Conservation (phyloP, 2,113 vertebrate genomes). For the Acanthisitta chloris region DNA sequence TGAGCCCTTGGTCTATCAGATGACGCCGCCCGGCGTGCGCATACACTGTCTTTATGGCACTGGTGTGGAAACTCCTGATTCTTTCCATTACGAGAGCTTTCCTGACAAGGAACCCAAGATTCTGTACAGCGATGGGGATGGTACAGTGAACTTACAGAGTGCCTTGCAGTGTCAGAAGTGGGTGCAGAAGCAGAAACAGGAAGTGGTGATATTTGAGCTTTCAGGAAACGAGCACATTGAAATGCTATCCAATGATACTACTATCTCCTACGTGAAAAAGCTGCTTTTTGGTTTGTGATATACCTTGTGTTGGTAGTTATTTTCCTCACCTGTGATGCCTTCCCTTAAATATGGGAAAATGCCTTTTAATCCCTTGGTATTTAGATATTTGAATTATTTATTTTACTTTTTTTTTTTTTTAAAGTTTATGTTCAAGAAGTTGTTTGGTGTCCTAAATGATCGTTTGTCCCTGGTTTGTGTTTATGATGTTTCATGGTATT, state of each 20-base stretch:
- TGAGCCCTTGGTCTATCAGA: conserved; percentile 76
- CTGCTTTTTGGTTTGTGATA: conserved; percentile 80
- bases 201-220: conserved; percentile 80
- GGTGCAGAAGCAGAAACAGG: conserved; percentile 77
- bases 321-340: conserved; percentile 48
- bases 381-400: conserved; percentile 55
- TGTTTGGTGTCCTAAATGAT: conserved; percentile 12
- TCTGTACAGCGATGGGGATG: conserved; percentile 82
- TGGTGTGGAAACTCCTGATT: conserved; percentile 79
- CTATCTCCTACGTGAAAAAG: conserved; percentile 86
- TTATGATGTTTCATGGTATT: neutral
- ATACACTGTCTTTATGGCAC: conserved; percentile 91
- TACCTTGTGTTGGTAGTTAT: neutral
- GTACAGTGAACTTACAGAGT: conserved; percentile 92
- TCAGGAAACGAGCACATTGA: conserved; percentile 87
- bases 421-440: conserved; percentile 9
- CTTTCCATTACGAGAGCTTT: conserved; percentile 85
- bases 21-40: conserved; percentile 81
- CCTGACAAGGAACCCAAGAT: conserved; percentile 89
- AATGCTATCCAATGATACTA: conserved; percentile 87
- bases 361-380: conserved; percentile 37
- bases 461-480: neutral
- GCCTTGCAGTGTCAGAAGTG: conserved; percentile 85
- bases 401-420: conserved; percentile 22
- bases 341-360: conserved; percentile 33